Conservation (phyloP, 2,113 vertebrate genomes). For the Gavia stellata region DNA sequence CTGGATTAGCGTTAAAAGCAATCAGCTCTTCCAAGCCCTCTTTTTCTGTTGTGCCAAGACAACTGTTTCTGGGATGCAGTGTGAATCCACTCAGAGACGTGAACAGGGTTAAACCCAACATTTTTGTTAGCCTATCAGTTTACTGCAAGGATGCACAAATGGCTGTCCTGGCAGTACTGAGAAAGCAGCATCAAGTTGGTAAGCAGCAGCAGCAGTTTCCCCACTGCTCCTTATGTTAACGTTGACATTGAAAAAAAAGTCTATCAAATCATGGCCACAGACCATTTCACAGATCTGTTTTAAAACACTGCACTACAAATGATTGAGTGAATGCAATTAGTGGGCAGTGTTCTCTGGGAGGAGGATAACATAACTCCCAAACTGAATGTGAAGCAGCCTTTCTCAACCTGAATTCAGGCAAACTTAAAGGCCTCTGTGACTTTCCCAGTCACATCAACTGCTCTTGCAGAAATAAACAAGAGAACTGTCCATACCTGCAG, state of each 20-base stretch:
- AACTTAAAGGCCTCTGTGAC: background rate
- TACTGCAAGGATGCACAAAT: constrained; percentile 18
- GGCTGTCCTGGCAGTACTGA: constrained; percentile 51
- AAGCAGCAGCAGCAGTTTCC: constrained; percentile 53
- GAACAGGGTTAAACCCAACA: background rate
- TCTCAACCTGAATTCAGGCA: background rate
- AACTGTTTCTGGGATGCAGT: constrained; percentile 4
- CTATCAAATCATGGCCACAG: constrained; percentile 22
- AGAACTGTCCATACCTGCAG: background rate
- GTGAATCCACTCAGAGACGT: background rate
- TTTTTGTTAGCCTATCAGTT: constrained; percentile 37
- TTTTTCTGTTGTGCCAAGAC: background rate
- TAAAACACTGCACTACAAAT: background rate
- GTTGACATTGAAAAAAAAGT: constrained; percentile 21
- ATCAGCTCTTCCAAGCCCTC: background rate
- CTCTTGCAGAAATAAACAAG: background rate
- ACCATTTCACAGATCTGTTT: constrained; percentile 44
- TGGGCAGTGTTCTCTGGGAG: background rate
- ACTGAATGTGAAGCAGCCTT: background rate
- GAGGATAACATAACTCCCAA: background rate
- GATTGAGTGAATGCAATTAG: background rate
- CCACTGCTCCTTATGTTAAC: constrained; percentile 50
- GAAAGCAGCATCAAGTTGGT: constrained; percentile 41
- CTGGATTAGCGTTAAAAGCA: background rate
- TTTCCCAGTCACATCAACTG: background rate